Conservation (phyloP, 2,113 vertebrate species). For the Sander vitreus region DNA sequence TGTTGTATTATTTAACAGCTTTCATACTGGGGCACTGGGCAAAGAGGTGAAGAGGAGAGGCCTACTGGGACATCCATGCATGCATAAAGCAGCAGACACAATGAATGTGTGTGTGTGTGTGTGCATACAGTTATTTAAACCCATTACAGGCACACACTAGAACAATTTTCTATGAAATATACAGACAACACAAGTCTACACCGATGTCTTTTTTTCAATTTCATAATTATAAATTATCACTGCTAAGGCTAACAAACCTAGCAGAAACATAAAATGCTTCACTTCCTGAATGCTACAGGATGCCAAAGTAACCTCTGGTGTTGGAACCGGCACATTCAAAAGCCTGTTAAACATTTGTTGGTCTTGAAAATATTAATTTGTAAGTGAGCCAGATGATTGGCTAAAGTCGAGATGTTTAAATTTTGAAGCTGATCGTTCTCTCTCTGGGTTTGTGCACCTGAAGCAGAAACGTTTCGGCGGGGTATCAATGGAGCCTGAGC, state of each 20-base stretch:
- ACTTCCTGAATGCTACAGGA: not conserved
- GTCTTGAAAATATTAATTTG: not conserved
- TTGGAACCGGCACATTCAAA: not conserved
- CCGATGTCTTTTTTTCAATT: not conserved
- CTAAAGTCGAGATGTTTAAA: not conserved
- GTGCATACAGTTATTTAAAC: not conserved
- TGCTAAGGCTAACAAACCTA: not conserved
- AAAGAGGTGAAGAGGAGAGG: slow-evolving; percentile 54
- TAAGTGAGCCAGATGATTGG: not conserved
- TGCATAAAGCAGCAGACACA: not conserved
- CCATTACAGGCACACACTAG: not conserved
- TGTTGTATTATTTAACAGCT: slow-evolving; percentile 71
- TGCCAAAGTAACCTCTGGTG: not conserved
- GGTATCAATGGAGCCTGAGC: slow-evolving; percentile 10
- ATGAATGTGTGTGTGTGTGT: no score
- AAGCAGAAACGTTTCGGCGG: not conserved
- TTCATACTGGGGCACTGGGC: slow-evolving; percentile 62
- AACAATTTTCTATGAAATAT: not conserved
- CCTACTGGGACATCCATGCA: slow-evolving; percentile 15
- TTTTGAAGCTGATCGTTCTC: not conserved
- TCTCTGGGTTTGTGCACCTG: not conserved
- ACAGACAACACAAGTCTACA: not conserved
- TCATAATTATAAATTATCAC: not conserved
- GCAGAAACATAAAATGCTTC: not conserved
- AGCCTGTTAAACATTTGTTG: not conserved